phyloP scores from a whole-genome alignment of 2,113 vertebrate species.

The Arizona elegans region DNA sequence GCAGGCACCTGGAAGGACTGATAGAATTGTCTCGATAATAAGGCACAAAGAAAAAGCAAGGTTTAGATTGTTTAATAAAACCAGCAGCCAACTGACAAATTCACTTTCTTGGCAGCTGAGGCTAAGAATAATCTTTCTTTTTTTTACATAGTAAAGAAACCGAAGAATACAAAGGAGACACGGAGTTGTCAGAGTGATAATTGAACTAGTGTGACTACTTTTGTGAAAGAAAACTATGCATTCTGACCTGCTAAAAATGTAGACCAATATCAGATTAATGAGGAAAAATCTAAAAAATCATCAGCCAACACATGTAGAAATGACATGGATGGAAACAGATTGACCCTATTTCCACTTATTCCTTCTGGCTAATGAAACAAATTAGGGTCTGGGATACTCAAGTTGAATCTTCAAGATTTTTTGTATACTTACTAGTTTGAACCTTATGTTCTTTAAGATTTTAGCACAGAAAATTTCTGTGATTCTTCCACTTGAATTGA shows the following conservation, averaged over 20 bases:
- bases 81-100: neutral
- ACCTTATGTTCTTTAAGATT: conserved; percentile 48
- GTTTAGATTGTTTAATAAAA: fast-evolving
- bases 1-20: conserved; percentile 13
- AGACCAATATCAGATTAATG: neutral
- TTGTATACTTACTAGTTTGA: conserved; percentile 29
- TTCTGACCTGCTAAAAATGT: neutral
- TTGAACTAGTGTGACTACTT: neutral
- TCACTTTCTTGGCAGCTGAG: neutral
- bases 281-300: neutral
- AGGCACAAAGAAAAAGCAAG: conserved; percentile 10
- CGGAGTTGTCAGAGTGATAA: neutral
- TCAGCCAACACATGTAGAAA: neutral
- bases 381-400: neutral
- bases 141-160: neutral
- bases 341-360: neutral
- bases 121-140: neutral
- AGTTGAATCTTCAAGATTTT: neutral
- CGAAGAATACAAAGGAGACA: neutral
- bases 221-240: neutral
- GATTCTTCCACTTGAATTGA: conserved; percentile 54
- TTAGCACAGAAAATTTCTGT: conserved; percentile 50
- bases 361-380: neutral
- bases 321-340: neutral
- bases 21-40: conserved; percentile 23